Evolutionary conservation across 2,888 invertebrate species (phyloP).

Genomic region (Cybosia mesomella): DNA sequence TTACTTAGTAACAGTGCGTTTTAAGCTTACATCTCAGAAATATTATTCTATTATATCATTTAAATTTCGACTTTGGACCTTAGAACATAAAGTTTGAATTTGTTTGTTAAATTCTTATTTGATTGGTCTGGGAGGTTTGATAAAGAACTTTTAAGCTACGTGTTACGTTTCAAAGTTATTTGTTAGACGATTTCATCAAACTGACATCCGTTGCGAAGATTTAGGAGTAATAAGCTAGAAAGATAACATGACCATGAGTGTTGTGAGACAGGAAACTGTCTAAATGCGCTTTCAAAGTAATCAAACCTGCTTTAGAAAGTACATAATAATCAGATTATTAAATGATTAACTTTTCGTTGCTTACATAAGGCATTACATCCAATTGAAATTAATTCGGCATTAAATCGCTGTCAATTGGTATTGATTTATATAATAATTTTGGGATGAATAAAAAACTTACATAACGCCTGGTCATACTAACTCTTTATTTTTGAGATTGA

Average conservation of each 20-base stretch:
- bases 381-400: conserved; percentile 30
- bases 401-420: conserved; percentile 23
- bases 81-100: conserved; percentile 36
- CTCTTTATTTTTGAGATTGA: neutral
- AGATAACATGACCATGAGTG: conserved; percentile 43
- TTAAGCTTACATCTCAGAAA: conserved; percentile 71
- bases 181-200: conserved; percentile 47
- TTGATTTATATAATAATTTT: conserved; percentile 16
- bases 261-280: conserved; percentile 48
- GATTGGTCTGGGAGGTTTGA: conserved; percentile 43
- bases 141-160: conserved; percentile 44
- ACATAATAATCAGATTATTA: conserved; percentile 29
- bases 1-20: conserved; percentile 84
- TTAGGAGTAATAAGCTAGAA: conserved; percentile 62
- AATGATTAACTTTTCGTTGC: conserved; percentile 31
- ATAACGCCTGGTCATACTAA: neutral
- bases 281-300: conserved; percentile 54
- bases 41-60: conserved; percentile 43
- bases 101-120: conserved; percentile 13
- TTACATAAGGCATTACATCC: conserved; percentile 35
- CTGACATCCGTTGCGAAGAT: conserved; percentile 68
- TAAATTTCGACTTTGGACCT: conserved; percentile 50
- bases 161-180: conserved; percentile 53
- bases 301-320: conserved; percentile 49
- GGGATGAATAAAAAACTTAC: neutral